Conservation (phyloP, 2,888 invertebrate genomes). For the Melinopterus prodromus region DNA sequence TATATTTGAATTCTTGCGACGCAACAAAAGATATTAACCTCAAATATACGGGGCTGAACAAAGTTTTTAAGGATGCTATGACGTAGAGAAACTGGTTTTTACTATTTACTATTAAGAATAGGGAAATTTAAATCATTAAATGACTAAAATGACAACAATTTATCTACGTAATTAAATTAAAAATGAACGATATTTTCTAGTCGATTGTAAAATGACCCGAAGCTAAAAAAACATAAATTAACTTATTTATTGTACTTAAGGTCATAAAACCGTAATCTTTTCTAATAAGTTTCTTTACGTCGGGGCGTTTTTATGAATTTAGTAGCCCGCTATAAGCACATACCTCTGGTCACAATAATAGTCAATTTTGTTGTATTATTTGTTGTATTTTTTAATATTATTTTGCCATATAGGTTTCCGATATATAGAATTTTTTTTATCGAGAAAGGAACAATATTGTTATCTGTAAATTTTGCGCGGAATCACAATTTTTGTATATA, state of each 20-base stretch:
- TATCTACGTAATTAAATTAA: neutral
- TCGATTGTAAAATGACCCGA: neutral
- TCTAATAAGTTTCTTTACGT: neutral
- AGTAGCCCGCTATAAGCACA: neutral
- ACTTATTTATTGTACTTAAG: neutral
- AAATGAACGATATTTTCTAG: neutral
- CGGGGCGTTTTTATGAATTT: neutral
- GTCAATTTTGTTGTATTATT: constrained; percentile 4
- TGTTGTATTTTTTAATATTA: neutral
- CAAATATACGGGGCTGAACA: neutral
- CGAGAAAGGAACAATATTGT: no score
- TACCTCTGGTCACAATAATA: constrained; percentile 4
- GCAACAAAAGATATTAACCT: neutral
- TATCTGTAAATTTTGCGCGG: neutral
- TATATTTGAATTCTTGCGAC: neutral
- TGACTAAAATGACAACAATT: neutral
- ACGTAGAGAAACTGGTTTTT: neutral
- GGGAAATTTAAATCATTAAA: neutral
- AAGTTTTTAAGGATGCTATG: neutral
- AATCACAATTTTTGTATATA: neutral
- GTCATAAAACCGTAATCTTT: neutral
- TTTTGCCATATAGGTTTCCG: constrained; percentile 4
- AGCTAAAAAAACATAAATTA: neutral
- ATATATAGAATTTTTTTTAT: neutral
- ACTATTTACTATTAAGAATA: neutral